A percentile compares a stretch with the other conserved stretches of the same genome.
Conservation (phyloP, 2,797 vertebrate genomes). For the Tolypeutes matacus region DNA sequence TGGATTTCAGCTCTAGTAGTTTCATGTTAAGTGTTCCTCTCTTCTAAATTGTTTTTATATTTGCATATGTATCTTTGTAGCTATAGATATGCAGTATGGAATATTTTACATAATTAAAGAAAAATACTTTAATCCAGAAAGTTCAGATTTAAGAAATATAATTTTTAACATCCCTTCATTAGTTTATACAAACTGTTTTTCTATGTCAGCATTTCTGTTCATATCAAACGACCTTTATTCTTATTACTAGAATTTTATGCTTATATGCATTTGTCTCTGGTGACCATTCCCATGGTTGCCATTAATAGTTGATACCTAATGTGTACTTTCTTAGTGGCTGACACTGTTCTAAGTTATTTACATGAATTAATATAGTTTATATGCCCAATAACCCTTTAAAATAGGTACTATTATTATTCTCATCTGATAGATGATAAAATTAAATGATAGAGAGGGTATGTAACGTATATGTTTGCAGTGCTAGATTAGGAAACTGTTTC, state of each 20-base stretch:
- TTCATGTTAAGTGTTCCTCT: slow-evolving; percentile 72
- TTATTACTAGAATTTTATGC: neutral
- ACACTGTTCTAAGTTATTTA: neutral
- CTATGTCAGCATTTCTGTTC: neutral
- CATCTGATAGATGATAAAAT: neutral
- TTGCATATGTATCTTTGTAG: slow-evolving; percentile 51
- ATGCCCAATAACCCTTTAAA: neutral
- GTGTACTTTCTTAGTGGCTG: neutral
- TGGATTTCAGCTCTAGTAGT: slow-evolving; percentile 76
- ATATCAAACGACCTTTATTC: slow-evolving; percentile 3
- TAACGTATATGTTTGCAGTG: neutral
- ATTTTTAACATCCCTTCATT: neutral
- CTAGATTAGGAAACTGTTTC: neutral
- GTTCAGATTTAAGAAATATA: neutral
- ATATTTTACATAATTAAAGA: slow-evolving; percentile 59
- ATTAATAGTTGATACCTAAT: neutral
- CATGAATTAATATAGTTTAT: neutral
- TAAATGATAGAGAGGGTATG: neutral
- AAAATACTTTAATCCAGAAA: slow-evolving; percentile 39
- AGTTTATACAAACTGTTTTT: neutral
- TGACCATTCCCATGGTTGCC: neutral
- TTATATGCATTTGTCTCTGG: neutral
- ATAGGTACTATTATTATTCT: neutral
- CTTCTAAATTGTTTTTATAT: slow-evolving; percentile 79
- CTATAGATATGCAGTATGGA: neutral